These are phyloP conservation scores for Brachypodius melanocephalos DNA, from an alignment of 2,113 vertebrate genomes.

Conservation along the genomic window DNA sequence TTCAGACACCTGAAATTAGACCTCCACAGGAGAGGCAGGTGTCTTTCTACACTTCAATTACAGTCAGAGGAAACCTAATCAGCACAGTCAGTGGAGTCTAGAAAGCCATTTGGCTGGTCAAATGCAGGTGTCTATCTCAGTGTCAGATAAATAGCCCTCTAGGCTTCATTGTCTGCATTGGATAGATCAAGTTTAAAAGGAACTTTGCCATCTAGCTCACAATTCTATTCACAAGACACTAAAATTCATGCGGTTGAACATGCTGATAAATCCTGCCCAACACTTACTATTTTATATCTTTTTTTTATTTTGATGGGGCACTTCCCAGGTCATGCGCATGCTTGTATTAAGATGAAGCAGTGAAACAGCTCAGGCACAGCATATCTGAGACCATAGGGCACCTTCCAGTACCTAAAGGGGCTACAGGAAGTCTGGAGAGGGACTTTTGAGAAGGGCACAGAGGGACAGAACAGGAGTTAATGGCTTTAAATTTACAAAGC, in stretches of 20 bases:
- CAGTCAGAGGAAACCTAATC: slow-evolving; percentile 39
- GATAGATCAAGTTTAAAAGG: background rate
- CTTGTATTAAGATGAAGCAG: background rate
- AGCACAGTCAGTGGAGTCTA: slow-evolving; percentile 23
- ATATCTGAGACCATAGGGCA: background rate
- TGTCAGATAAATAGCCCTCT: background rate
- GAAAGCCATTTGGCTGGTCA: slow-evolving; percentile 36
- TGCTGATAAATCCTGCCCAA: background rate
- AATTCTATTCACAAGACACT: background rate
- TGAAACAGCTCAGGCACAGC: background rate
- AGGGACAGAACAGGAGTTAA: background rate
- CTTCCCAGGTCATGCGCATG: background rate
- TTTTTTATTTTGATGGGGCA: background rate
- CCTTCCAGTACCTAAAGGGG: background rate
- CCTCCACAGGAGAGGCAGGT: background rate
- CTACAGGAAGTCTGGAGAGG: background rate
- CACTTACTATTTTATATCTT: rapidly evolving
- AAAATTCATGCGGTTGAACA: background rate
- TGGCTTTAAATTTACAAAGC: background rate
- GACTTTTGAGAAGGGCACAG: background rate
- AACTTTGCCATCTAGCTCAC: background rate
- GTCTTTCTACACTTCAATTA: slow-evolving; percentile 33
- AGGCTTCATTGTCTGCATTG: background rate
- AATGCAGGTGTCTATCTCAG: background rate
- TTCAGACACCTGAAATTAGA: slow-evolving; percentile 26